Base-by-base conservation (phyloP, 2,113 vertebrate species). In the Oncorhynchus mykiss region DNA sequence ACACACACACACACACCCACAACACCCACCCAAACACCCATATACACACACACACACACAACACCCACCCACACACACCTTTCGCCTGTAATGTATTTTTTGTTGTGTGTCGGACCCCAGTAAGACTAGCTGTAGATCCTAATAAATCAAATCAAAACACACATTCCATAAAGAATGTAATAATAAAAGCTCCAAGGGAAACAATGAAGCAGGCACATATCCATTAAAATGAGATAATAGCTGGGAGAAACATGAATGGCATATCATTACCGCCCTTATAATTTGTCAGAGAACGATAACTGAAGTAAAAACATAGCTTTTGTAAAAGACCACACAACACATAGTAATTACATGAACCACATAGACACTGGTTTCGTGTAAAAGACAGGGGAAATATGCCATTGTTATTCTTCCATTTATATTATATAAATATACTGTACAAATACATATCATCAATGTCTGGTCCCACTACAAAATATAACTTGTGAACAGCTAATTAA, bases 291-390 rank as follows among this genome's bases (percentile, higher is more conserved):
- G 45, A 49, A 25, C 39, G 39, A 22, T 11, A 7, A 48, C 2
- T 45, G 20, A 24, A 8, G 39, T 34, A 16, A 22, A 45, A 12
- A 20, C 22, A 12, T 12, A 22, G 66, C 29, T 67, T 6, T 60
- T 20, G 18, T 12, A 29, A 16, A 18, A 69, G 16, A 11, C 8
- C 22, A 16, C 20, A 27, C 5, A 49, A 25, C 68, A 25, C 68
- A 70, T 27, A 72, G 51, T 59, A 34, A 60, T 72, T 22, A 22
- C 48, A 57, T 72, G 25, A 72, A 54, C 24, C 29, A n/a, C 16
- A 73, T 22, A 6, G 5, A 9, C 4, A 62, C 22, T 45, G 7
- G 49, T 31, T 22, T n/a, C 22, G 39, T 45, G 16, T 20, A 20
- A 57, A 16, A 22, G n/a, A 62, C 39, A 25, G 11, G 9, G 9